A percentile compares a stretch with the other conserved stretches of the same genome.
Evolutionary conservation across 2,113 vertebrate genomes (phyloP).

Genomic region (Ornithorhynchus anatinus): DNA sequence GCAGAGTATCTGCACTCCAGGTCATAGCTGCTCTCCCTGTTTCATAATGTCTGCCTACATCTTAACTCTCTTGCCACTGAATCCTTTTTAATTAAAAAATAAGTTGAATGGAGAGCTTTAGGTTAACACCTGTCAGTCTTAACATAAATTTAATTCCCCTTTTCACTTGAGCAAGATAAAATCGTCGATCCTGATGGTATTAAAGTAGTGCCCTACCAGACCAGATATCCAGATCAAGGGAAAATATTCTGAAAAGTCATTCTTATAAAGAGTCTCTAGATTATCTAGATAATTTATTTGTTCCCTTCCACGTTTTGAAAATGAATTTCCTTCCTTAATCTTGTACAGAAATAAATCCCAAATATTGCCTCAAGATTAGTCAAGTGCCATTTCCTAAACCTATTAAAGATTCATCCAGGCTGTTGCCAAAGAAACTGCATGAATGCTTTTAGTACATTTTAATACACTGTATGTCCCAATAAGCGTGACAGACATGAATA

Average conservation of each 20-base stretch:
- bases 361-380: neutral
- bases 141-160: neutral
- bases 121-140: neutral
- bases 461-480: neutral
- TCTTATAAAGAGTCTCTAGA: neutral
- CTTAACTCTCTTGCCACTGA: neutral
- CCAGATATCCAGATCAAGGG: neutral
- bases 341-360: neutral
- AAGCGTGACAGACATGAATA: neutral
- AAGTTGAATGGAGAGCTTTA: neutral
- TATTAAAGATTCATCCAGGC: neutral
- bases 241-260: neutral
- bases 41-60: neutral
- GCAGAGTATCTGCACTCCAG: neutral
- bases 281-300: neutral
- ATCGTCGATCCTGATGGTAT: neutral
- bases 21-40: neutral
- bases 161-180: neutral
- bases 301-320: neutral
- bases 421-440: neutral
- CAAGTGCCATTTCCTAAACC: neutral
- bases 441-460: neutral
- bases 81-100: neutral
- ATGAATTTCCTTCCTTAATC: neutral
- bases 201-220: neutral